Evolutionary conservation across 2,113 vertebrate species (phyloP), one percentile per base, ranked within the genome.

Genomic region (Hepsetus odoe): DNA sequence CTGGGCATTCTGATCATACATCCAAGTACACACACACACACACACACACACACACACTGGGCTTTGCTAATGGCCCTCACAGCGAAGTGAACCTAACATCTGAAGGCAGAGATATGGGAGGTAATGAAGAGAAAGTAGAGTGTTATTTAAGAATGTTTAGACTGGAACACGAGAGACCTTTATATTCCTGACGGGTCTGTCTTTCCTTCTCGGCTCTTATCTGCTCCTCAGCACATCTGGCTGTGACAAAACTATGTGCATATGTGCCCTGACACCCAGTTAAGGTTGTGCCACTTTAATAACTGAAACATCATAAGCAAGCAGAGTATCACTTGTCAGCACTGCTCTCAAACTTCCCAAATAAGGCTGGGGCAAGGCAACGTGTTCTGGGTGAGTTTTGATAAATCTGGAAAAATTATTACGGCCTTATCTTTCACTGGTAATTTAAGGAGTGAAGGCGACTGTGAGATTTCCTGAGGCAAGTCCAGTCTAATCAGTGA

Each of bases 101-200:
- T 65, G n/a, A 35, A 11, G 20, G 9, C 18, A 72, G 70, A 55
- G 51, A 55, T 55, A 55, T 55, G 51, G 51, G 51, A 73, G 24
- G 13, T 73, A 40, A 73, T 73, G 40, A n/a, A 59, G 35, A 59
- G 55, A 7, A 3, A 35, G 38, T 58, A 11, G 40, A 32, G 72
- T 49, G 72, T 64, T 65, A 65, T 65, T 65, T 33, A 35, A 68
- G 40, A 32, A 13, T 67, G 74, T 67, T 76, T 68, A 68, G 64
- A 33, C 64, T 68, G 51, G 51, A 22, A 5, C 24, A 24, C 18
- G 62, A 35, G n/a, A 51, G n/a, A 7, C 22, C 72, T 59, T 61
- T 59, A n/a, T 49, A 61, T 49, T 46, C 20, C 13, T 18, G 38
- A 69, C 26, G 9, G 10, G 32, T 56, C 28, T 76, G 40, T 30